Percentiles rank a stretch among this genome's conserved stretches.
Conservation (phyloP, 2,113 vertebrate species). For the Eclectus roratus region DNA sequence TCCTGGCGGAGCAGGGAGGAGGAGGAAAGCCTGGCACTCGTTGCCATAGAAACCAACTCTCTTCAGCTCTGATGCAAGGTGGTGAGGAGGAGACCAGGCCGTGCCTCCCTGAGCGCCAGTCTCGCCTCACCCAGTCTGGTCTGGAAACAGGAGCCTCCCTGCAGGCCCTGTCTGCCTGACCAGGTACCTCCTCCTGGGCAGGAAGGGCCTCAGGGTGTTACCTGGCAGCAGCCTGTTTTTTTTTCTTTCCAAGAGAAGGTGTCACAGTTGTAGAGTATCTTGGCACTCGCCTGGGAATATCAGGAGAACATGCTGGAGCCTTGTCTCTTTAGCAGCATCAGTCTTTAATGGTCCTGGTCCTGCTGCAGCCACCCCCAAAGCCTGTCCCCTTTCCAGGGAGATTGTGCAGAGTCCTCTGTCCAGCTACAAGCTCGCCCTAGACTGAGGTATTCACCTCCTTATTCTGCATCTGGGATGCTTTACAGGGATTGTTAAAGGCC, state of each 20-base stretch:
- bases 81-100: constrained; percentile 26
- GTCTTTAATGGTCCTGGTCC: background rate
- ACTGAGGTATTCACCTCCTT: background rate
- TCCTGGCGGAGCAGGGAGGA: background rate
- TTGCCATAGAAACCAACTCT: constrained; percentile 69
- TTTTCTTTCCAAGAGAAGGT: background rate
- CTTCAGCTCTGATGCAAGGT: constrained; percentile 42
- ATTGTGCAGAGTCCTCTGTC: background rate
- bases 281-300: background rate
- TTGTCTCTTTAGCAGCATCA: background rate
- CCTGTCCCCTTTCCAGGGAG: background rate
- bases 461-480: background rate
- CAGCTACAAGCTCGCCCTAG: background rate
- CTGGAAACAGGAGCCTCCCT: background rate
- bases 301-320: background rate
- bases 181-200: background rate
- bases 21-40: constrained; percentile 54
- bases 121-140: background rate
- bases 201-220: background rate
- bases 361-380: background rate
- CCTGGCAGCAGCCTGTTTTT: background rate
- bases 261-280: background rate
- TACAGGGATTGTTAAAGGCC: background rate
- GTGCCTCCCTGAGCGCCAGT: background rate
- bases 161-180: background rate